Evolutionary conservation across 2,113 vertebrate species (phyloP).

Genomic region (Menura novaehollandiae): DNA sequence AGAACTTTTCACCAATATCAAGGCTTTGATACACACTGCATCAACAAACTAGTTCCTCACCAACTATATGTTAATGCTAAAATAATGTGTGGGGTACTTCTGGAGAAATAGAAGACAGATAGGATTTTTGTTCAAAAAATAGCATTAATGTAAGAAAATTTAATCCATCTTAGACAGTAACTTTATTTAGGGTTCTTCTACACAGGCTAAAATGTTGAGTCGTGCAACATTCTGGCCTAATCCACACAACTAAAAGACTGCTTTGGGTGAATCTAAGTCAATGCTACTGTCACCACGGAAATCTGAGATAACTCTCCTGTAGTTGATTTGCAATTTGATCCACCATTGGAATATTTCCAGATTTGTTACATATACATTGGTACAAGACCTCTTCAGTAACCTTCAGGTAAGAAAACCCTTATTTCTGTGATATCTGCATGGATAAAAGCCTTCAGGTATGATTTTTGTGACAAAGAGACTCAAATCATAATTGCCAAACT

Average conservation of each 20-base stretch:
- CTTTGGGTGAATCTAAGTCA: neutral
- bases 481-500: neutral
- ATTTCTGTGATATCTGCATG: neutral
- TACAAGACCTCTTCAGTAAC: neutral
- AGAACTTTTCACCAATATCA: neutral
- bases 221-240: neutral
- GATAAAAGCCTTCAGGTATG: neutral
- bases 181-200: neutral
- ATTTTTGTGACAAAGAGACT: neutral
- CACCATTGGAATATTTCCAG: neutral
- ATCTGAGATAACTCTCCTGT: neutral
- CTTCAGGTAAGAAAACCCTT: neutral
- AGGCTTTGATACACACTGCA: neutral
- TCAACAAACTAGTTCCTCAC: neutral
- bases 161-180: neutral
- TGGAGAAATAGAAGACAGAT: neutral
- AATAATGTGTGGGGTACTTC: neutral
- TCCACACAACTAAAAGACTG: neutral
- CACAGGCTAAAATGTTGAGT: neutral
- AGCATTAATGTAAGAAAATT: neutral
- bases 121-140: neutral
- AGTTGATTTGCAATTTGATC: neutral
- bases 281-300: neutral
- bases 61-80: neutral
- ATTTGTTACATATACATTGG: neutral